Conservation (phyloP, 2,113 vertebrate genomes). For the Eudorcas thomsonii region DNA sequence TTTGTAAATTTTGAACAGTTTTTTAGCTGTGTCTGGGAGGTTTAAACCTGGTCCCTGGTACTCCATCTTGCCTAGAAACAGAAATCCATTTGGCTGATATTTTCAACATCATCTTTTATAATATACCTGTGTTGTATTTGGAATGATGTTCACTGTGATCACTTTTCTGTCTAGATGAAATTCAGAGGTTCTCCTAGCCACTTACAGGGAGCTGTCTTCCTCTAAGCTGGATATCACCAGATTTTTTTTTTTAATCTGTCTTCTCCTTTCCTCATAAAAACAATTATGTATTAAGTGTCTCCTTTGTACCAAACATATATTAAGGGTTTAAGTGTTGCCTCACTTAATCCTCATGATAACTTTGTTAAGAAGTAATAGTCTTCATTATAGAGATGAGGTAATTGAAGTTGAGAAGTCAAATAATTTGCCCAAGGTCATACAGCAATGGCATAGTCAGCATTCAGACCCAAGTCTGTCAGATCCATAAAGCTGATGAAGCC, state of each 20-base stretch:
- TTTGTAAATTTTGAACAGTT: background rate
- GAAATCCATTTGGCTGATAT: background rate
- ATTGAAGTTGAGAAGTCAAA: background rate
- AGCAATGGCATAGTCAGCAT: background rate
- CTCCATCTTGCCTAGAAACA: background rate
- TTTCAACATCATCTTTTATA: background rate
- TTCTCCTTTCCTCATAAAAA: background rate
- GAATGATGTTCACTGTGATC: background rate
- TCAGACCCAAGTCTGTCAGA: background rate
- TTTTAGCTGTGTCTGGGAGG: conserved; percentile 6
- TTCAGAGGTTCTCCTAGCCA: background rate
- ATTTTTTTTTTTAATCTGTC: conserved; percentile 1
- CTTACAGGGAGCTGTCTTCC: background rate
- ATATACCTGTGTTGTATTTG: background rate
- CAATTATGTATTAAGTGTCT: background rate
- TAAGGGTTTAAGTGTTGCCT: background rate
- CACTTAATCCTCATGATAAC: conserved; percentile 11
- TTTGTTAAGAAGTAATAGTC: background rate
- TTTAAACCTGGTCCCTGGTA: background rate
- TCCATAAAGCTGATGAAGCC: background rate
- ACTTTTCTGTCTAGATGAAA: background rate
- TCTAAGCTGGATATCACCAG: background rate
- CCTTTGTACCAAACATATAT: background rate
- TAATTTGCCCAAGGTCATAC: background rate
- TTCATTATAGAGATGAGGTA: background rate